Conservation (phyloP, 2,113 vertebrate species). For the Dinomys branickii region DNA sequence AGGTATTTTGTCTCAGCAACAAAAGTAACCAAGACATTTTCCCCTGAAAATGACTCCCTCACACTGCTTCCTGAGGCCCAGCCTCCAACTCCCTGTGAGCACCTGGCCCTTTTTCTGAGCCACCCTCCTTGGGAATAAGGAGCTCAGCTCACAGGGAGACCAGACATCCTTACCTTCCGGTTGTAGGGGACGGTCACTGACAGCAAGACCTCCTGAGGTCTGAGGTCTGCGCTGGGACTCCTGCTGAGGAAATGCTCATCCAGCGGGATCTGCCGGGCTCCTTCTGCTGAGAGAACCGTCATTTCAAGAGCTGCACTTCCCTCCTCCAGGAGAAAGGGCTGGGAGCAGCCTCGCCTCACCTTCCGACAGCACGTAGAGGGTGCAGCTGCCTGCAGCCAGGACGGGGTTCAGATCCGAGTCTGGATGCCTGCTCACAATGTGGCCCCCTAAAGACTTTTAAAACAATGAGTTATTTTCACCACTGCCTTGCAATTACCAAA, state of each 20-base stretch:
- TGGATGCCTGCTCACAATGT: conserved; percentile 90
- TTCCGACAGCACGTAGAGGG: conserved; percentile 86
- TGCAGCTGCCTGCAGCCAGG: conserved; percentile 90
- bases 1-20: too few species aligned
- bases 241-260: conserved; percentile 90
- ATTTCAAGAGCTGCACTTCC: not conserved
- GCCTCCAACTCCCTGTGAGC: not conserved
- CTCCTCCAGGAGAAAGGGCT: not conserved
- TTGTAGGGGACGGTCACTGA: conserved; percentile 91
- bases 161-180: conserved; percentile 85
- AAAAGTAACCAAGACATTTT: not conserved
- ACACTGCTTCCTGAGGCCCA: not conserved
- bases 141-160: not conserved
- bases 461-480: conserved; percentile 13
- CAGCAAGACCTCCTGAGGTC: conserved; percentile 89
- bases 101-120: not conserved
- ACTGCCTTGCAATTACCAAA: not conserved
- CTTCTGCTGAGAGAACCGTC: conserved; percentile 71
- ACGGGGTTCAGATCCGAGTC: conserved; percentile 95
- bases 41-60: not conserved
- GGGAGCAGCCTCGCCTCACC: conserved; percentile 81
- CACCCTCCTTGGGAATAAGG: not conserved
- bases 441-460: conserved; percentile 92
- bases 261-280: conserved; percentile 85
- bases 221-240: conserved; percentile 86